phyloP scores from a whole-genome alignment of 2,113 vertebrate genomes.

The Nicator chloris region DNA sequence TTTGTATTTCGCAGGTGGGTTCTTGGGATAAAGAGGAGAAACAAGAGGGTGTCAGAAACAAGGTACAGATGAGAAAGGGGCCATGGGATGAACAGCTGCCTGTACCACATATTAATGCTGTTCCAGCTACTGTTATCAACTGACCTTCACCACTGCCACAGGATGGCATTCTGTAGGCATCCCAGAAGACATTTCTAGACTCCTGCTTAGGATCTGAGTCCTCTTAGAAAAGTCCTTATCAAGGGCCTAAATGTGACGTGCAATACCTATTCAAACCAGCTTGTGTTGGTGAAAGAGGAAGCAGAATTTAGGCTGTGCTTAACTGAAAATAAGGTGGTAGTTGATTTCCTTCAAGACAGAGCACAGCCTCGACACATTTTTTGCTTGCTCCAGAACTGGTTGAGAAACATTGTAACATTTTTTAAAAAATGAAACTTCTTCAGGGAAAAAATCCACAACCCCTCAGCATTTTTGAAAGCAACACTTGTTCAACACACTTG shows the following conservation, averaged over 20 bases:
- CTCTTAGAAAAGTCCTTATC: background rate
- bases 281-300: background rate
- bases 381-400: background rate
- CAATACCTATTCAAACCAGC: background rate
- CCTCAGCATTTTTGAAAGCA: background rate
- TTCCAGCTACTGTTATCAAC: background rate
- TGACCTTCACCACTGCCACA: background rate
- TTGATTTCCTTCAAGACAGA: background rate
- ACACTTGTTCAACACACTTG: background rate
- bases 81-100: background rate
- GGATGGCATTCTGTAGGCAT: background rate
- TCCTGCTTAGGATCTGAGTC: background rate
- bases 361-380: background rate
- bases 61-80: background rate
- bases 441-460: background rate
- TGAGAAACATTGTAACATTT: background rate
- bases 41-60: background rate
- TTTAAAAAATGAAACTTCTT: background rate
- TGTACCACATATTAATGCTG: accelerated
- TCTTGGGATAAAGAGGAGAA: background rate
- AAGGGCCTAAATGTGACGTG: background rate
- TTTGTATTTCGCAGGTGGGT: background rate
- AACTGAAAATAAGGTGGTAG: background rate
- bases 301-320: background rate
- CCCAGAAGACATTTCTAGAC: background rate